Conservation (phyloP, 1,140 invertebrate species). For the Bombus confusus region DNA sequence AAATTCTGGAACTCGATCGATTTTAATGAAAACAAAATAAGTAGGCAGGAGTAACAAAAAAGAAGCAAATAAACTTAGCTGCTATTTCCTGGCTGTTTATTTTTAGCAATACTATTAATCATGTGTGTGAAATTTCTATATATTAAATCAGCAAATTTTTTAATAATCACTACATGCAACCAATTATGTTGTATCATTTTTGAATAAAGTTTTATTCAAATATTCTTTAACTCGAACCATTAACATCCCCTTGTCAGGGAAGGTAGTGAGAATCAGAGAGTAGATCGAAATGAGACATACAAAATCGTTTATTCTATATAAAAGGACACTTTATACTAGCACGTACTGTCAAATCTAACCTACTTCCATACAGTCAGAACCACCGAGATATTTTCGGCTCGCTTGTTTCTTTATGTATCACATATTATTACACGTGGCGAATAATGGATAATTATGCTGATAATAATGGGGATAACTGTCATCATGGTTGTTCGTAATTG, state of each 20-base stretch:
- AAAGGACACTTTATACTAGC: conserved; percentile 82
- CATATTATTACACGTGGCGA: conserved; percentile 75
- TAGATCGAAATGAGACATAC: conserved; percentile 70
- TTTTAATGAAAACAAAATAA: conserved; percentile 81
- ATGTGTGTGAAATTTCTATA: not conserved
- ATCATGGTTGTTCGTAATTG: conserved; percentile 20
- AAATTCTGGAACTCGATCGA: conserved; percentile 83
- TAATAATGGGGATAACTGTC: conserved; percentile 39
- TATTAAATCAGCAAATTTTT: not conserved
- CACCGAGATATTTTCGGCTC: conserved; percentile 67
- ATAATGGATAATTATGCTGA: conserved; percentile 65
- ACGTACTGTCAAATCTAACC: conserved; percentile 78
- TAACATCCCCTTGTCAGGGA: not conserved
- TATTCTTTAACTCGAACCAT: not conserved
- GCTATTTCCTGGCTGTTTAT: not conserved
- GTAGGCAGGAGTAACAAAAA: not conserved
- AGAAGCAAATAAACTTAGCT: not conserved
- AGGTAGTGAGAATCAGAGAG: not conserved
- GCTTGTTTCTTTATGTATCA: conserved; percentile 77
- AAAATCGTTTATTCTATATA: conserved; percentile 81
- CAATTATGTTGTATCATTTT: not conserved
- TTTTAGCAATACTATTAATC: not conserved
- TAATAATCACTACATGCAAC: not conserved
- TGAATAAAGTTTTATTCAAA: not conserved
- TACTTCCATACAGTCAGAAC: conserved; percentile 74